phyloP scores from a whole-genome alignment of 2,113 vertebrate species.

The Semicossyphus pulcher region DNA sequence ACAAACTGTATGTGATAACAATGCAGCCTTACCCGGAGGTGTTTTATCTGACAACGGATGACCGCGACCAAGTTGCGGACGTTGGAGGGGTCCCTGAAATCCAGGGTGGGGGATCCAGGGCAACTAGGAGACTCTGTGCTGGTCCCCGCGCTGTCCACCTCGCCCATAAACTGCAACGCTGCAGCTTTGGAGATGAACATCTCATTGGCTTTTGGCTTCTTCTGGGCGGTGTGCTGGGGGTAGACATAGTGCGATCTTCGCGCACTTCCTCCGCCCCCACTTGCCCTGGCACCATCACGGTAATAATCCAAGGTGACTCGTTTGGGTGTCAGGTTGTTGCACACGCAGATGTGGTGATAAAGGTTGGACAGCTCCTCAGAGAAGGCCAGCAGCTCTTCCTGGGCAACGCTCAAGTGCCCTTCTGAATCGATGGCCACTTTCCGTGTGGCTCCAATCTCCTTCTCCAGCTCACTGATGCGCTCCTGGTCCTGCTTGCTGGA shows the following conservation, averaged over 20 bases:
- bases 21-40: constrained; percentile 82
- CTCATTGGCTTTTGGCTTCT: constrained; percentile 79
- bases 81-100: constrained; percentile 86
- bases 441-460: constrained; percentile 82
- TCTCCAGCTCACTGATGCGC: constrained; percentile 83
- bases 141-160: constrained; percentile 70
- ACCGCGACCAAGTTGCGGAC: constrained; percentile 84
- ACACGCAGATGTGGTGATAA: constrained; percentile 88
- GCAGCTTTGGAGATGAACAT: constrained; percentile 77
- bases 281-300: constrained; percentile 75
- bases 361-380: constrained; percentile 88
- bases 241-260: constrained; percentile 61
- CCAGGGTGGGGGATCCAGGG: constrained; percentile 83
- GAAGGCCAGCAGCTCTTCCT: constrained; percentile 88
- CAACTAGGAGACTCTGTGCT: constrained; percentile 76
- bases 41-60: constrained; percentile 87
- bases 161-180: constrained; percentile 72
- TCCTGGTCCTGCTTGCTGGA: constrained; percentile 85
- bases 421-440: constrained; percentile 85
- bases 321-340: constrained; percentile 87
- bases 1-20: not conserved
- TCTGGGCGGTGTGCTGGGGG: constrained; percentile 60
- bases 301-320: constrained; percentile 88
- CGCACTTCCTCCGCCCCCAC: constrained; percentile 32
- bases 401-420: constrained; percentile 83